Percentiles rank a stretch among this genome's conserved stretches.
Evolutionary conservation across 2,113 vertebrate species (phyloP).

Genomic region (Hydrochoerus hydrochaeris): DNA sequence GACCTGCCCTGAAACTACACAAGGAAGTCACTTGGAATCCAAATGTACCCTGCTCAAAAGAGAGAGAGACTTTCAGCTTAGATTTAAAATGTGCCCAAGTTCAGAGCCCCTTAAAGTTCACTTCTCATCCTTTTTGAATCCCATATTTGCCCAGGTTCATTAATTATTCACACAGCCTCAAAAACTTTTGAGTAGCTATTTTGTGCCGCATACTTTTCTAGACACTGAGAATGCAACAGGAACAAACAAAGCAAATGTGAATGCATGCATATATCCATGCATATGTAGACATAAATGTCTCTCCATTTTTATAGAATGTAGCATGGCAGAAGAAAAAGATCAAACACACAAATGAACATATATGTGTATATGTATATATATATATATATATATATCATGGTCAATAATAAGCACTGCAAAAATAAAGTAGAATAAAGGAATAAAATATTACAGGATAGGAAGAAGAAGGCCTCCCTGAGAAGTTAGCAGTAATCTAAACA

Average conservation of each 20-base stretch:
- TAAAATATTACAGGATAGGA: neutral
- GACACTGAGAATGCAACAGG: neutral
- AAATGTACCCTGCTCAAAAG: neutral
- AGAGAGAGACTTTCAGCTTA: neutral
- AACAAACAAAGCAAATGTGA: neutral
- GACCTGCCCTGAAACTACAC: neutral
- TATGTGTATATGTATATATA: too few relatives aligned
- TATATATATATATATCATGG: neutral
- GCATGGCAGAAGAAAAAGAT: neutral
- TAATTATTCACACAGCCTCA: neutral
- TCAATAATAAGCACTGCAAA: neutral
- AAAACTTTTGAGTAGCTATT: neutral
- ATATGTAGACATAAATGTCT: too few relatives aligned
- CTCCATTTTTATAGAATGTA: neutral
- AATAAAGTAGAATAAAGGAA: neutral
- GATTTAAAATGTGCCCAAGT: neutral
- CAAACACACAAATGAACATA: neutral
- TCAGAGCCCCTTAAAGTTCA: neutral
- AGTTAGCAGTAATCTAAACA: neutral
- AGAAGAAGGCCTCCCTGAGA: neutral
- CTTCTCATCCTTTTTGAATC: neutral
- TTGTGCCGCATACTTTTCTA: neutral
- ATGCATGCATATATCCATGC: neutral
- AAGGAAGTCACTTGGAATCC: neutral
- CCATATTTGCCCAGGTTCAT: neutral